phyloP scores from a whole-genome alignment of 2,888 invertebrate genomes.

The Sinotaia quadrata region DNA sequence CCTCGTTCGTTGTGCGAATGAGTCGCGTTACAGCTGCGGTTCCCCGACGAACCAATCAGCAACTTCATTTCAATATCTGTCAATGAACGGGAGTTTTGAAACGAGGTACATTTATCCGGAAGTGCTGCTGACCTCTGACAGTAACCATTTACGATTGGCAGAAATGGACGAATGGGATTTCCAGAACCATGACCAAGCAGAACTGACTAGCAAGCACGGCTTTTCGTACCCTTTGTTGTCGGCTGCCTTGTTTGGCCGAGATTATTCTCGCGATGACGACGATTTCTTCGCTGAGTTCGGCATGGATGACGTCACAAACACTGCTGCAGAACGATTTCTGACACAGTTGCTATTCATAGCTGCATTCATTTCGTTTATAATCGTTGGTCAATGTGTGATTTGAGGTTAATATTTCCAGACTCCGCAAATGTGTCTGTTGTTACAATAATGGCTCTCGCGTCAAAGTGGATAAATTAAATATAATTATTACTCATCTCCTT shows the following conservation, averaged over 20 bases:
- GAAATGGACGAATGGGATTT: slow-evolving; percentile 34
- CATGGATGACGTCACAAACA: neutral
- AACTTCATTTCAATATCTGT: slow-evolving; percentile 39
- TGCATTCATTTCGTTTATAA: too few species aligned
- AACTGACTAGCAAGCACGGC: slow-evolving; percentile 23
- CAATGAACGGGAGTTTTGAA: slow-evolving; percentile 40
- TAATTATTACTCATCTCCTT: too few species aligned
- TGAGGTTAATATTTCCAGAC: too few species aligned
- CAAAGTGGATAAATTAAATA: too few species aligned
- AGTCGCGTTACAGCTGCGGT: slow-evolving; percentile 42
- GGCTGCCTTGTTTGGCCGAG: slow-evolving; percentile 44
- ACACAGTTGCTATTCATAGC: too few species aligned
- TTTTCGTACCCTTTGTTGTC: slow-evolving; percentile 38
- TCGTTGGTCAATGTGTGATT: too few species aligned
- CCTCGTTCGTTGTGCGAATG: slow-evolving; percentile 48
- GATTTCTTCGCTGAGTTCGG: neutral
- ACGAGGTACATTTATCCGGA: slow-evolving; percentile 50
- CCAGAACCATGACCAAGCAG: slow-evolving; percentile 18
- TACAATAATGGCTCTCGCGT: too few species aligned
- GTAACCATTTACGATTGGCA: slow-evolving; percentile 32
- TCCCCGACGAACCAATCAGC: slow-evolving; percentile 29
- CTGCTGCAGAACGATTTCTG: too few species aligned
- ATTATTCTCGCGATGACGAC: slow-evolving; percentile 36
- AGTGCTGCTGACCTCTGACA: slow-evolving; percentile 37
- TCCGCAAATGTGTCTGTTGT: too few species aligned